Percentiles rank a stretch among this genome's conserved stretches.
phyloP scores from a whole-genome alignment of 2,888 invertebrate species.

The Stictocephala bisonia region DNA sequence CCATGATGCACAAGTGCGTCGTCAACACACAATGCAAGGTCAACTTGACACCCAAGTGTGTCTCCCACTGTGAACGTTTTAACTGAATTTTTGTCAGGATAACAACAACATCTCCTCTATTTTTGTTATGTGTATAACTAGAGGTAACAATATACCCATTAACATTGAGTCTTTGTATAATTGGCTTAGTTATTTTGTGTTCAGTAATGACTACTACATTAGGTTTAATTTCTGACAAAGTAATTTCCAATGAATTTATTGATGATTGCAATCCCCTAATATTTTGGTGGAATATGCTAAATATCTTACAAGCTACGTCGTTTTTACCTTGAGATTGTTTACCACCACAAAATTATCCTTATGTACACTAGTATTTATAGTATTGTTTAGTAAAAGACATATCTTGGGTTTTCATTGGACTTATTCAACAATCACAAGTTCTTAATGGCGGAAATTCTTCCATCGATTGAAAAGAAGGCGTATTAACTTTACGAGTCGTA shows the following conservation, averaged over 20 bases:
- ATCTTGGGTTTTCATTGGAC: too few relatives aligned
- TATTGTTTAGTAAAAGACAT: too few relatives aligned
- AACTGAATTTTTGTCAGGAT: neutral
- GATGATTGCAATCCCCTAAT: neutral
- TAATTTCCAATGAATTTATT: neutral
- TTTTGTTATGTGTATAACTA: neutral
- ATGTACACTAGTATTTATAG: too few relatives aligned
- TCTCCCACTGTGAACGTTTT: too few relatives aligned
- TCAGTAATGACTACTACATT: neutral
- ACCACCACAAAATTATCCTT: too few relatives aligned
- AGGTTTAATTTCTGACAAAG: neutral
- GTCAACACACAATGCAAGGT: too few relatives aligned
- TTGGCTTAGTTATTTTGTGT: neutral
- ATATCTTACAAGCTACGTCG: neutral
- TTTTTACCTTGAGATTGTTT: neutral
- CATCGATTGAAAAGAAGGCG: too few relatives aligned
- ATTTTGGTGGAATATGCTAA: neutral
- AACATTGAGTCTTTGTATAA: neutral
- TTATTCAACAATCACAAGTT: too few relatives aligned
- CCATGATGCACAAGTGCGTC: too few relatives aligned
- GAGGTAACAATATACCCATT: neutral
- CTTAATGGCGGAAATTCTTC: too few relatives aligned
- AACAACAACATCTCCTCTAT: neutral
- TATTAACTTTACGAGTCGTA: too few relatives aligned
- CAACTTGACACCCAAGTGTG: too few relatives aligned